These are phyloP conservation scores for Octopus bimaculoides DNA, from an alignment of 1,140 invertebrate genomes.

Conservation along the genomic window DNA sequence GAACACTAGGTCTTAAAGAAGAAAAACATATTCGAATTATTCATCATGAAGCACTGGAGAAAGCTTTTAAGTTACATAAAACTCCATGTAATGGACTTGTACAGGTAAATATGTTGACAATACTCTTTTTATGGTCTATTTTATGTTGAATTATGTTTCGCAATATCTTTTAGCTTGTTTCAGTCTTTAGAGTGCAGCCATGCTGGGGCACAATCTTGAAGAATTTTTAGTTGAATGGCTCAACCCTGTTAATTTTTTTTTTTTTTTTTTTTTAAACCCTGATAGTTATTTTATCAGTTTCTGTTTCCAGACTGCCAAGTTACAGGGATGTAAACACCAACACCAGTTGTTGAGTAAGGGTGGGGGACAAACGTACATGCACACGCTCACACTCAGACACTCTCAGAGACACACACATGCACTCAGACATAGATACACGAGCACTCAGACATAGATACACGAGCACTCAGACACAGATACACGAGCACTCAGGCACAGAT, in stretches of 20 bases:
- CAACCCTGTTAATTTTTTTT: not conserved
- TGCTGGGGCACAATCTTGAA: not conserved
- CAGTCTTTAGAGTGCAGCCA: not conserved
- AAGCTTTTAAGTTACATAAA: not conserved
- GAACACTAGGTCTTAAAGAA: not conserved
- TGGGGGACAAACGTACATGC: too few relatives aligned
- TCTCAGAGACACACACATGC: too few relatives aligned
- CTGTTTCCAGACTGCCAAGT: too few relatives aligned
- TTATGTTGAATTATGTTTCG: not conserved
- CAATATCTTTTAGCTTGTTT: not conserved
- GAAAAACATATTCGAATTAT: not conserved
- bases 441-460: too few relatives aligned
- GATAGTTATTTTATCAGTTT: not conserved
- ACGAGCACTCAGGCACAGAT: too few relatives aligned
- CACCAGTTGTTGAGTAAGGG: too few relatives aligned
- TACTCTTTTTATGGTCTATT: not conserved
- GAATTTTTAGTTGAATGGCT: not conserved
- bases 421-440: too few relatives aligned
- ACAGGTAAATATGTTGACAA: not conserved
- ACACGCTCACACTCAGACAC: too few relatives aligned
- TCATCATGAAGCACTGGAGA: not conserved
- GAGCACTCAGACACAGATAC: too few relatives aligned
- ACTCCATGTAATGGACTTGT: constrained; percentile 2
- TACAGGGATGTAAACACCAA: too few relatives aligned
- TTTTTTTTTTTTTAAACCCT: not conserved